Evolutionary conservation across 1,140 invertebrate genomes (phyloP).

Genomic region (Parapsyche elsis): DNA sequence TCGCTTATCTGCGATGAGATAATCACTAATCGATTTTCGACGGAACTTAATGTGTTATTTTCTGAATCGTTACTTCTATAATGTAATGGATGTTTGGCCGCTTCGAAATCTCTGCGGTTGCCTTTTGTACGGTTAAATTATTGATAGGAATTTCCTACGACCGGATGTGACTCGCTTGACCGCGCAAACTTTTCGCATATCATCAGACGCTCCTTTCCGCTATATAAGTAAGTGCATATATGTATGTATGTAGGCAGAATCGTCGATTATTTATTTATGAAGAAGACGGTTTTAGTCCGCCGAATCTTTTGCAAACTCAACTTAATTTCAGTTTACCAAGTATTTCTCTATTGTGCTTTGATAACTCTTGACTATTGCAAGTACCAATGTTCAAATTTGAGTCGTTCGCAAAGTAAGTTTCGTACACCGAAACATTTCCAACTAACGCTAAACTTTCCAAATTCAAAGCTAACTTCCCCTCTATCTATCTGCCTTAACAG

Average conservation of each 20-base stretch:
- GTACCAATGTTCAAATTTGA: slow-evolving; percentile 35
- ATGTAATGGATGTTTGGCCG: not conserved
- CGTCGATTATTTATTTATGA: no score
- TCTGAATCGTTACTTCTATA: no score
- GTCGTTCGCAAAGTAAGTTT: slow-evolving; percentile 24
- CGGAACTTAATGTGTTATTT: no score
- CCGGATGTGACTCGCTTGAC: slow-evolving; percentile 7
- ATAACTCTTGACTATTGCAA: slow-evolving; percentile 20
- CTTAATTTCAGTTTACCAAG: not conserved
- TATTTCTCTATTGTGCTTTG: slow-evolving; percentile 26
- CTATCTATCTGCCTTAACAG: not conserved
- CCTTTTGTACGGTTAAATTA: not conserved
- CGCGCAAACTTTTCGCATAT: slow-evolving; percentile 6
- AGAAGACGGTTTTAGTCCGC: no score
- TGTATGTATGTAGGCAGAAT: no score
- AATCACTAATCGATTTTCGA: no score
- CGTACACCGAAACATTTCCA: slow-evolving; percentile 9
- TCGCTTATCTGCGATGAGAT: no score
- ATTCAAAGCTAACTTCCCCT: slow-evolving; percentile 25
- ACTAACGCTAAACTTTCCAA: slow-evolving; percentile 29
- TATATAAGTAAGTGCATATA: not conserved
- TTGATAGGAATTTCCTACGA: slow-evolving; percentile 3
- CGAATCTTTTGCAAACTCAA: not conserved
- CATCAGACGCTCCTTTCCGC: slow-evolving; percentile 9
- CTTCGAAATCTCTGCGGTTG: not conserved